phyloP scores from a whole-genome alignment of 2,797 vertebrate genomes.

The Chaetodon trifasciatus region DNA sequence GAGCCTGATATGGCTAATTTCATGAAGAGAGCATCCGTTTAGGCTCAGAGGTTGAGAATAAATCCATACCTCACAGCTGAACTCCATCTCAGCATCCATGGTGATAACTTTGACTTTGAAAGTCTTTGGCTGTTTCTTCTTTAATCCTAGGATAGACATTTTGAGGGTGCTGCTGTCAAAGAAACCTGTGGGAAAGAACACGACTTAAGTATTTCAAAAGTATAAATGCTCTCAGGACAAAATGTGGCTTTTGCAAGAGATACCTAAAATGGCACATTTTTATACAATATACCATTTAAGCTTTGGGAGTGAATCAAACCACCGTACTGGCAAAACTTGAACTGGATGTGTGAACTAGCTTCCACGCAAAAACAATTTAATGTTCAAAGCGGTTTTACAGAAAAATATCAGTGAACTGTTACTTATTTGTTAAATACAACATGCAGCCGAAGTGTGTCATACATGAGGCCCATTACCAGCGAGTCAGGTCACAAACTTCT shows the following conservation, averaged over 20 bases:
- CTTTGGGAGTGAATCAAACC: not conserved
- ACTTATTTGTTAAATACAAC: not conserved
- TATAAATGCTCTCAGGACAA: not conserved
- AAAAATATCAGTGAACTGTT: not conserved
- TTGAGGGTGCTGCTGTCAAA: slow-evolving; percentile 48
- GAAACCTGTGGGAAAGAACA: slow-evolving; percentile 30
- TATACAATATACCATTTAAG: not conserved
- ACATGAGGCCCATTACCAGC: slow-evolving; percentile 58
- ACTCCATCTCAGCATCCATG: slow-evolving; percentile 96
- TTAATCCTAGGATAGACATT: slow-evolving; percentile 94
- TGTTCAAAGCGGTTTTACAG: not conserved
- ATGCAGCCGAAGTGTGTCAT: not conserved
- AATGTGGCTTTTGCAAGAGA: not conserved
- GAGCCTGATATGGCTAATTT: not conserved
- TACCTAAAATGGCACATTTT: not conserved
- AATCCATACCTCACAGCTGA: slow-evolving; percentile 92
- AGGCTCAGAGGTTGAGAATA: not conserved
- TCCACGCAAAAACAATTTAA: not conserved
- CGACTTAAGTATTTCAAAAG: not conserved
- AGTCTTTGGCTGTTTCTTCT: slow-evolving; percentile 95
- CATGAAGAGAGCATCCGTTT: not conserved
- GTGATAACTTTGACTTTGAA: slow-evolving; percentile 95
- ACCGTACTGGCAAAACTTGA: not conserved
- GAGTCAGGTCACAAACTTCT: slow-evolving; percentile 37
- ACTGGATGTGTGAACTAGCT: not conserved